Evolutionary conservation across 2,113 vertebrate genomes (phyloP).

Genomic region (Scopus umbretta): DNA sequence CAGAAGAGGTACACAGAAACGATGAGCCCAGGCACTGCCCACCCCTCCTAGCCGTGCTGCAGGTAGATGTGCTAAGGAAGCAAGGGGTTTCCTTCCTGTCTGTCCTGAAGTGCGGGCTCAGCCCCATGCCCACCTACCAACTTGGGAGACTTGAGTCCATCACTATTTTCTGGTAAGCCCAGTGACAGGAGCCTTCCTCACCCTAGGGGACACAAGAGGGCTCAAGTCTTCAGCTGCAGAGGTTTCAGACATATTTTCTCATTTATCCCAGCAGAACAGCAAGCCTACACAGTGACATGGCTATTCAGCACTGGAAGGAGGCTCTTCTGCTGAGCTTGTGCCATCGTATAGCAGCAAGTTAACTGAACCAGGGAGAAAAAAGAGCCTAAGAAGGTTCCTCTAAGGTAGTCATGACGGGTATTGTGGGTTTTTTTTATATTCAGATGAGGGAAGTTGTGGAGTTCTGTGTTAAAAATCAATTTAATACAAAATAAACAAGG

Average conservation of each 20-base stretch:
- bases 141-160: not conserved
- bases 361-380: not conserved
- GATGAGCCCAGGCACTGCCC: not conserved
- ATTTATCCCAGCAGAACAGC: not conserved
- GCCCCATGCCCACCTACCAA: not conserved
- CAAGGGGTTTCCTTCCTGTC: not conserved
- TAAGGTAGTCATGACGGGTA: not conserved
- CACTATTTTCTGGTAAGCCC: not conserved
- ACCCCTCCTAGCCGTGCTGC: rapidly evolving
- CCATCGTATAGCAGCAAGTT: not conserved
- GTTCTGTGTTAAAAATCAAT: not conserved
- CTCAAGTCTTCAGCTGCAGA: not conserved
- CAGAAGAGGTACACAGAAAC: not conserved
- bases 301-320: not conserved
- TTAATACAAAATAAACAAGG: not conserved
- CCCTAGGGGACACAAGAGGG: not conserved
- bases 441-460: not conserved
- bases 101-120: not conserved
- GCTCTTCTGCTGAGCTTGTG: not conserved
- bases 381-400: not conserved
- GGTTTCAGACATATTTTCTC: not conserved
- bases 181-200: not conserved
- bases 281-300: not conserved
- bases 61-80: not conserved
- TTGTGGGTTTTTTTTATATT: not conserved